phyloP scores from a whole-genome alignment of 2,113 vertebrate genomes.

The Phrynosoma platyrhinos region DNA sequence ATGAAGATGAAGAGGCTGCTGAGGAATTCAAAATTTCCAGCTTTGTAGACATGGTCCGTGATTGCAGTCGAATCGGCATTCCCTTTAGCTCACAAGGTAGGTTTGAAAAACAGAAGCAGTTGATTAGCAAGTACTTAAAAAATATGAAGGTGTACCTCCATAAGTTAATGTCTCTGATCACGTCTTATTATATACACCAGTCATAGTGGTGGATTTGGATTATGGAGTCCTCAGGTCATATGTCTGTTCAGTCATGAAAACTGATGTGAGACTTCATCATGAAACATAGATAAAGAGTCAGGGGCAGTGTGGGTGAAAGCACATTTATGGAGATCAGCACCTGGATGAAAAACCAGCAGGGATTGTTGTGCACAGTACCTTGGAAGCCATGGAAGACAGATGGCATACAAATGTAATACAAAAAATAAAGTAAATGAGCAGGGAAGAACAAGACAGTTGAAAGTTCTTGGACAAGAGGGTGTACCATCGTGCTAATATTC shows the following conservation, averaged over 20 bases:
- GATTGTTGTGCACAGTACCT: neutral
- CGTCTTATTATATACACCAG: neutral
- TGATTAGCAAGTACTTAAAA: neutral
- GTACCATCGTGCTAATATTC: no score
- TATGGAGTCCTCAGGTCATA: neutral
- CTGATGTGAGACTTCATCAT: neutral
- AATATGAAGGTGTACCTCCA: neutral
- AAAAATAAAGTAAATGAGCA: neutral
- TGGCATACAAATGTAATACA: neutral
- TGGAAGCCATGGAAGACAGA: neutral
- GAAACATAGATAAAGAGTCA: neutral
- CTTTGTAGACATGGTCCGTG: conserved; percentile 96
- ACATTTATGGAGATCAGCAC: neutral
- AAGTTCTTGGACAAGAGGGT: no score
- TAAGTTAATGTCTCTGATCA: no score
- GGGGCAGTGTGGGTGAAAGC: neutral
- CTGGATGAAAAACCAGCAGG: no score
- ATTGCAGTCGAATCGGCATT: conserved; percentile 91
- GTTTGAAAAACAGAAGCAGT: neutral
- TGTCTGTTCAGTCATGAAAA: neutral
- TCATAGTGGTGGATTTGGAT: neutral
- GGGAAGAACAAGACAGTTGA: neutral
- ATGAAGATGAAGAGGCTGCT: conserved; percentile 95
- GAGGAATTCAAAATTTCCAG: conserved; percentile 98
- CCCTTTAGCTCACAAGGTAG: conserved; percentile 93